phyloP scores from a whole-genome alignment of 2,113 vertebrate species.

The Sinosuthora webbiana region DNA sequence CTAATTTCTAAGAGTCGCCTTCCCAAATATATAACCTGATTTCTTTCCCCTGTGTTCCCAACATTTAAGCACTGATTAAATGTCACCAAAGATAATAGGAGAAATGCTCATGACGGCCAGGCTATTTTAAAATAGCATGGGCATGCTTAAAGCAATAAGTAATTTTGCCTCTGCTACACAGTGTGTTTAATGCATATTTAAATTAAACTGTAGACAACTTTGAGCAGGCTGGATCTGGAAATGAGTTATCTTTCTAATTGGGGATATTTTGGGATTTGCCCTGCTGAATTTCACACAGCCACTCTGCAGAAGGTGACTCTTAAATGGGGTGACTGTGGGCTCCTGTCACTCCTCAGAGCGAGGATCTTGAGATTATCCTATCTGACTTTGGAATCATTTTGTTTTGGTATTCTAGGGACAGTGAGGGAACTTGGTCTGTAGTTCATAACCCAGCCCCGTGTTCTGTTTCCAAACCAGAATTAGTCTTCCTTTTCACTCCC shows the following conservation, averaged over 20 bases:
- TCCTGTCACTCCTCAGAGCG: neutral
- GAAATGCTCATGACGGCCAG: slow-evolving; percentile 59
- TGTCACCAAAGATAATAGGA: slow-evolving; percentile 68
- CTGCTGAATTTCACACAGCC: neutral
- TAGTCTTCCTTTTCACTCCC: neutral
- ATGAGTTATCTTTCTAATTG: slow-evolving; percentile 37
- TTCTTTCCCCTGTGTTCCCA: slow-evolving; percentile 55
- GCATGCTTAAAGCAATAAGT: slow-evolving; percentile 66
- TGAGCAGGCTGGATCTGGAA: slow-evolving; percentile 25
- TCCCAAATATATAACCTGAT: slow-evolving; percentile 56
- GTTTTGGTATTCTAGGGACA: neutral
- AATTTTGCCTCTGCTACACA: slow-evolving; percentile 56
- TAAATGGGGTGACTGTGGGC: neutral
- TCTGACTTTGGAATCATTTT: neutral
- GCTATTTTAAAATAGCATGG: slow-evolving; percentile 65
- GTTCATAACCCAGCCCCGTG: neutral
- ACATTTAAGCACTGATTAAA: slow-evolving; percentile 61
- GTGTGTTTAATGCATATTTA: slow-evolving; percentile 49
- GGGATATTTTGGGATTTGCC: slow-evolving; percentile 19
- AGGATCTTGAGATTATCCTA: neutral
- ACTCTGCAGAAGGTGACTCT: neutral
- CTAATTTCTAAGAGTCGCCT: slow-evolving; percentile 46
- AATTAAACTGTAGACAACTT: slow-evolving; percentile 61
- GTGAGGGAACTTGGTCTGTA: neutral
- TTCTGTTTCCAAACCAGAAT: neutral